Evolutionary conservation across 2,113 vertebrate species (phyloP), one percentile per base, ranked within the genome.

Genomic region (Baryphthengus martii): DNA sequence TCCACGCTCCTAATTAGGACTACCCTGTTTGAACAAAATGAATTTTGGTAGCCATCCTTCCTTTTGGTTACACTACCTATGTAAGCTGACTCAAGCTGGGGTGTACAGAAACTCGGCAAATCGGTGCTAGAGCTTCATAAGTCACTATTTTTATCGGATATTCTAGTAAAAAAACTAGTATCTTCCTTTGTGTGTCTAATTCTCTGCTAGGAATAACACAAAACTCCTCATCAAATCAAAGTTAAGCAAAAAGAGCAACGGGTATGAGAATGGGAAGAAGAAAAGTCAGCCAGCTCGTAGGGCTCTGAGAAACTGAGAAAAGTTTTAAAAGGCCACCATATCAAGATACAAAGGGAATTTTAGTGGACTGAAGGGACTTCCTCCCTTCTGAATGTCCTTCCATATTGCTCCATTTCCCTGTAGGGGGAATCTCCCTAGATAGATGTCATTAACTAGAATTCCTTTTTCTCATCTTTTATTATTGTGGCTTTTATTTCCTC

Each of bases 401-500:
- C 18, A 13, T 58, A 33, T 37, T 59, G 35, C 29, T 80, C 7
- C 14, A 7, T 23, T 93, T 25, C 61, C 72, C 35, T 0, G 0
- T 17, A 77, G 65, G 40, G 61, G n/a, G 67, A 79, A 61, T 63
- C 17, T 80, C 71, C 44, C 74, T 26, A 44, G 31, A 33, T 11
- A 86, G 72, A 40, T 40, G 44, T 58, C 53, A 45, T 81, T 88
- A 84, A 62, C 47, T 67, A 20, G 42, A 79, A 61, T 94, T 96
- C n/a, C 65, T 93, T 67, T 90, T 80, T 13, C 81, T 93, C 0
- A 0, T 44, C 55, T 95, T 77, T 84, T 88, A 37, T 78, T 93
- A 93, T 44, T 61, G 67, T 6, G 3, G 59, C 16, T 76, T 90
- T 97, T 93, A 77, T 94, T 85, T 95, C 63, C 88, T 68, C 59